Evolutionary conservation across 1,140 invertebrate species (phyloP).

Genomic region (Oncopodura yosiiana): DNA sequence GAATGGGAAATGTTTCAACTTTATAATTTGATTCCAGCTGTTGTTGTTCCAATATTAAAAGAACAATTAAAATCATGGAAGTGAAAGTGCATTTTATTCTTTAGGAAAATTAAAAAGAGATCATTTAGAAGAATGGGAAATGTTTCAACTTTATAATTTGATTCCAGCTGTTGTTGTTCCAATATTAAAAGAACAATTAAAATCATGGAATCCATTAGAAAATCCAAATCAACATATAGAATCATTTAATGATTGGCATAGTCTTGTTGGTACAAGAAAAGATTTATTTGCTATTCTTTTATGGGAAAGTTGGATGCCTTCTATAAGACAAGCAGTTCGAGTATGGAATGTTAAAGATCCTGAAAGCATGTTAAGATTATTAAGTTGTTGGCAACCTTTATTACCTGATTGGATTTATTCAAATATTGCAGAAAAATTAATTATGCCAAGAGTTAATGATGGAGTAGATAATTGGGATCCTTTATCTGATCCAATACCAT

Average conservation of each 20-base stretch:
- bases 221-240: conserved; percentile 51
- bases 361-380: conserved; percentile 62
- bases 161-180: conserved; percentile 55
- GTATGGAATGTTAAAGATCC: conserved; percentile 64
- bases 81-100: neutral
- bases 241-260: conserved; percentile 62
- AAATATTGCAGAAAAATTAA: conserved; percentile 68
- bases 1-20: conserved; percentile 56
- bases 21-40: conserved; percentile 52
- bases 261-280: conserved; percentile 46
- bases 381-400: conserved; percentile 70
- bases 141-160: conserved; percentile 55
- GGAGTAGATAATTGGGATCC: conserved; percentile 92
- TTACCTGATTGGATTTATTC: conserved; percentile 74
- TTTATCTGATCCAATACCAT: conserved; percentile 79
- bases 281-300: conserved; percentile 69
- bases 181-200: conserved; percentile 56
- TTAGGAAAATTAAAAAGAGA: conserved; percentile 17
- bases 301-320: conserved; percentile 85
- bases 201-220: conserved; percentile 62
- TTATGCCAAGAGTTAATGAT: conserved; percentile 64
- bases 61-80: conserved; percentile 50
- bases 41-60: conserved; percentile 57
- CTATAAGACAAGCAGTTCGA: conserved; percentile 55
- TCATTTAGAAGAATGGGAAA: conserved; percentile 48